Conservation (phyloP, 2,888 invertebrate genomes). For the Andrena bucephala region DNA sequence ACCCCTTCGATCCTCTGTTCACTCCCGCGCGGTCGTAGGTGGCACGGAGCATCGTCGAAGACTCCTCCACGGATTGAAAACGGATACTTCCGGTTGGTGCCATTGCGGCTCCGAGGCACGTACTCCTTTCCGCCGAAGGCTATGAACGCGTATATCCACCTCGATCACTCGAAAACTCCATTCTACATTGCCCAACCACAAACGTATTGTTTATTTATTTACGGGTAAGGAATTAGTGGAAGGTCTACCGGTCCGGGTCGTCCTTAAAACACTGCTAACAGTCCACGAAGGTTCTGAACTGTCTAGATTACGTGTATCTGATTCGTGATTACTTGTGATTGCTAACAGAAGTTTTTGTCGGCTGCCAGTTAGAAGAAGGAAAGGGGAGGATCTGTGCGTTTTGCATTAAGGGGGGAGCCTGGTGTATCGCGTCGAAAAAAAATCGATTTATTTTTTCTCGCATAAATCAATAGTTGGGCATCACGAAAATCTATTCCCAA, state of each 20-base stretch:
- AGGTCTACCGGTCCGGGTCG: too few relatives aligned
- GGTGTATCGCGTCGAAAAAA: too few relatives aligned
- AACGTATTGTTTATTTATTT: background rate
- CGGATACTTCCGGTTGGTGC: conserved; percentile 68
- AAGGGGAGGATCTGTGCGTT: too few relatives aligned
- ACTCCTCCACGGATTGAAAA: conserved; percentile 52
- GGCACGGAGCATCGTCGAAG: conserved; percentile 16
- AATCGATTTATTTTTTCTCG: too few relatives aligned
- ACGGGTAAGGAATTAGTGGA: background rate
- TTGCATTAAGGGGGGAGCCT: too few relatives aligned
- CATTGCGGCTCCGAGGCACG: conserved; percentile 77
- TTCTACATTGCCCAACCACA: background rate
- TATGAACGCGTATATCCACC: conserved; percentile 74
- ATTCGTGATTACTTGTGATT: too few relatives aligned
- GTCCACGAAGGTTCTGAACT: background rate
- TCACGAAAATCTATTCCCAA: too few relatives aligned
- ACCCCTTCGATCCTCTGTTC: background rate
- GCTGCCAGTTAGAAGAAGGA: too few relatives aligned
- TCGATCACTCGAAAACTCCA: conserved; percentile 76
- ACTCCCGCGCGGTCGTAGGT: conserved; percentile 1
- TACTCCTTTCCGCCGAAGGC: conserved; percentile 72
- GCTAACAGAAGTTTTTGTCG: too few relatives aligned
- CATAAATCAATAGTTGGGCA: too few relatives aligned
- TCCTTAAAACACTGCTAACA: background rate
- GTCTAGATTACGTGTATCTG: too few relatives aligned